Conservation (phyloP, 2,797 vertebrate species). For the Silurus aristotelis region DNA sequence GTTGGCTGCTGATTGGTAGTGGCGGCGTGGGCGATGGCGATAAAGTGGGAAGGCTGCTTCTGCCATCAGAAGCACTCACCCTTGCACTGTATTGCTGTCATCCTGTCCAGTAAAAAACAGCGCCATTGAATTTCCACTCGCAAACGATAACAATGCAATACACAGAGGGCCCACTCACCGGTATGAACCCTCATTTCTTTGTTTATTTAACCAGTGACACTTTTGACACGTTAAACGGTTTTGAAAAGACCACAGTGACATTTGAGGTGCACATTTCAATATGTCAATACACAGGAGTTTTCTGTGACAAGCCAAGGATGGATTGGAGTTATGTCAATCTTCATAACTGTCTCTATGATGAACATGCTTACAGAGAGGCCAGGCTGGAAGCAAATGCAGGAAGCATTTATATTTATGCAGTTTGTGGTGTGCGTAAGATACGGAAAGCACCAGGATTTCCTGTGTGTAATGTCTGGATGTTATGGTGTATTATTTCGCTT, state of each 20-base stretch:
- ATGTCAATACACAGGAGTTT: conserved; percentile 53
- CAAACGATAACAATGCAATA: conserved; percentile 53
- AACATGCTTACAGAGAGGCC: conserved; percentile 34
- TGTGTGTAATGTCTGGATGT: conserved; percentile 6
- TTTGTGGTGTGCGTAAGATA: not conserved
- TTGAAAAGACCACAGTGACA: conserved; percentile 70
- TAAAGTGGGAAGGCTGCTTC: conserved; percentile 63
- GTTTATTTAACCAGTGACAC: conserved; percentile 53
- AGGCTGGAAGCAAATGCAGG: not conserved
- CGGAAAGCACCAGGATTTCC: conserved; percentile 12
- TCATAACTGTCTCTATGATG: conserved; percentile 40
- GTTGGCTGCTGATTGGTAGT: conserved; percentile 67
- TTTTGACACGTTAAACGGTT: conserved; percentile 57
- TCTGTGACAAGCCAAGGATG: conserved; percentile 37
- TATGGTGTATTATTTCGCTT: conserved; percentile 4
- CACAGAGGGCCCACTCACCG: conserved; percentile 40
- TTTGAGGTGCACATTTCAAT: conserved; percentile 64
- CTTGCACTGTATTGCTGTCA: conserved; percentile 47
- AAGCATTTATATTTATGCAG: conserved; percentile 28
- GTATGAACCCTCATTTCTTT: conserved; percentile 43
- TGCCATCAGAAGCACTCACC: conserved; percentile 62
- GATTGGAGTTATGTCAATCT: conserved; percentile 40
- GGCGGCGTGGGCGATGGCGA: conserved; percentile 64
- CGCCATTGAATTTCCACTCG: conserved; percentile 43
- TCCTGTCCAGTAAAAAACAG: conserved; percentile 48